phyloP scores from a whole-genome alignment of 2,888 invertebrate genomes.

The Aleiodes leptofemur region DNA sequence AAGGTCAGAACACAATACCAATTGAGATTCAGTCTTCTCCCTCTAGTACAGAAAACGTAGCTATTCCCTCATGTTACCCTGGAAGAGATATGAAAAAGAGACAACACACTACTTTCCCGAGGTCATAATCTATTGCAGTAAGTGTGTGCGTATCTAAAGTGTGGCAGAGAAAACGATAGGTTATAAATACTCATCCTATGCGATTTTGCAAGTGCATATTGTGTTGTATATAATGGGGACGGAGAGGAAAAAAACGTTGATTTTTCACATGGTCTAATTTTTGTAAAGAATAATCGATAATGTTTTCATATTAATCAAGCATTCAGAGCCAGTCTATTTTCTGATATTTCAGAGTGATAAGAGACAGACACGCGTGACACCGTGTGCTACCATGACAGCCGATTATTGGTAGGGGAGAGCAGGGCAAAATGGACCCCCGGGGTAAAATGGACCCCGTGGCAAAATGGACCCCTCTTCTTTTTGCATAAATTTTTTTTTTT shows the following conservation, averaged over 20 bases:
- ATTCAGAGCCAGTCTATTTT: not conserved
- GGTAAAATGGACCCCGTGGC: no score
- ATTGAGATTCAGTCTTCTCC: slow-evolving; percentile 8
- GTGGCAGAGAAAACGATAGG: slow-evolving; percentile 37
- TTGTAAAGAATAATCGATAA: not conserved
- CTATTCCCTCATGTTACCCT: slow-evolving; percentile 11
- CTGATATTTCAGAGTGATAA: slow-evolving; percentile 2
- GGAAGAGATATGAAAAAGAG: slow-evolving; percentile 24
- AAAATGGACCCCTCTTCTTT: no score
- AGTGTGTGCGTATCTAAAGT: slow-evolving; percentile 35
- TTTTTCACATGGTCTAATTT: slow-evolving; percentile 7
- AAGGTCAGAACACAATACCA: slow-evolving; percentile 29
- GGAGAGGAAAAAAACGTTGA: not conserved
- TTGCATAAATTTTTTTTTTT: no score
- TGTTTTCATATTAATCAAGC: slow-evolving; percentile 21
- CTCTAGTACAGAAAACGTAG: not conserved
- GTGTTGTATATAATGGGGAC: slow-evolving; percentile 15
- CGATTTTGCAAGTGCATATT: slow-evolving; percentile 24
- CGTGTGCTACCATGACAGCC: slow-evolving; percentile 11
- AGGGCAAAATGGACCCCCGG: no score
- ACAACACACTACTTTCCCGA: slow-evolving; percentile 39
- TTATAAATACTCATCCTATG: slow-evolving; percentile 11
- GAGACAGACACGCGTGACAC: slow-evolving; percentile 1
- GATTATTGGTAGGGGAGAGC: slow-evolving; percentile 10
- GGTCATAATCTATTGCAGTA: slow-evolving; percentile 32